Conservation (phyloP, 2,888 invertebrate species). For the Endomychus coccineus region DNA sequence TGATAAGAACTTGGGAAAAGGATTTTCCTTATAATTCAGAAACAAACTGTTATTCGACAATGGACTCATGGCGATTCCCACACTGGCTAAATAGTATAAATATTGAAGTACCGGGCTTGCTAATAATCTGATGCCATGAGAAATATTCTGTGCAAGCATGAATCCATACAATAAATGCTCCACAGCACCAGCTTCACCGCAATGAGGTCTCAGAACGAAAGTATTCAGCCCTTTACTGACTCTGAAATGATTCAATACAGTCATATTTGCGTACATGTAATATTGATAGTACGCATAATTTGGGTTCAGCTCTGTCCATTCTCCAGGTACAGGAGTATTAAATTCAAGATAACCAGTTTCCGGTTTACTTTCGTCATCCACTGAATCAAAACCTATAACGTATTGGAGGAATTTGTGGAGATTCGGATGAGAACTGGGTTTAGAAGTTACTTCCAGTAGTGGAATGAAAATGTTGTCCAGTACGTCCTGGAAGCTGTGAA, state of each 20-base stretch:
- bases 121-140: conserved; percentile 89
- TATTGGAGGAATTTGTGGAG: conserved; percentile 63
- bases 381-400: conserved; percentile 97
- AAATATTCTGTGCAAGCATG: conserved; percentile 96
- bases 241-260: conserved; percentile 84
- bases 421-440: conserved; percentile 86
- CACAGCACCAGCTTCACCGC: conserved; percentile 96
- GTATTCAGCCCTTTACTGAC: conserved; percentile 82
- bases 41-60: conserved; percentile 97
- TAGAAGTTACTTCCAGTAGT: conserved; percentile 91
- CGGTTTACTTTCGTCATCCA: conserved; percentile 98
- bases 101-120: conserved; percentile 99
- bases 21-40: conserved; percentile 97
- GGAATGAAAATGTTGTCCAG: conserved; percentile 93
- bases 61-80: conserved; percentile 98
- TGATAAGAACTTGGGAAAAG: conserved; percentile 92
- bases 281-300: conserved; percentile 98
- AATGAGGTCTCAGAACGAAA: conserved; percentile 93
- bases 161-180: conserved; percentile 97
- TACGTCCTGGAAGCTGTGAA: conserved; percentile 92
- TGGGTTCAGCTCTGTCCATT: conserved; percentile 94
- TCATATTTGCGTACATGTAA: conserved; percentile 97
- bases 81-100: conserved; percentile 93
- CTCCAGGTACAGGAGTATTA: conserved; percentile 68
- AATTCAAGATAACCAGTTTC: conserved; percentile 88